Base-by-base conservation (phyloP, 2,797 vertebrate species). In the Sebastes alutus region DNA sequence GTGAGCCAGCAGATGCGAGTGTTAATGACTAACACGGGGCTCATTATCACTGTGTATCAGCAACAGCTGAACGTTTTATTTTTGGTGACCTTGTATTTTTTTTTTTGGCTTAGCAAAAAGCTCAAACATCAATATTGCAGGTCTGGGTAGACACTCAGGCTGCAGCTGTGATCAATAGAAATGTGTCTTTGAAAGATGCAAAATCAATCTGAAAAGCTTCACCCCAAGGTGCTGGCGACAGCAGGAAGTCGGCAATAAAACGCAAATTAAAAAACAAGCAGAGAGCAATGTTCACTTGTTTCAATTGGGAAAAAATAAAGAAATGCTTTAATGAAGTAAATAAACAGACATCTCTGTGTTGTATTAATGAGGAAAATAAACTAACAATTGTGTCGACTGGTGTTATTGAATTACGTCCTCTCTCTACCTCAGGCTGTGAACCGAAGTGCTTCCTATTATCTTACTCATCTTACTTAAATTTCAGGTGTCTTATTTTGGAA, bases 41-140 rank as follows among this genome's bases (percentile, higher is more conserved):
- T 82, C 86, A 75, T 84, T 83, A 75, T 81, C 30, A 38, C 64
- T 7, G 38, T 35, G 60, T 78, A 83, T 72, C 69, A 63, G 78
- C 69, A 70, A 82, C 84, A 80, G 75, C 73, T 68, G 75, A 83
- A 65, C 10, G 6, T 75, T 87, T 82, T 55, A 78, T 84, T 84
- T 61, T 14, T 49, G 38, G 56, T 52, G 72, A 80, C 84, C 76
- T 85, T 82, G 77, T 68, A 27, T 46, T 72, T 27, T 22, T 46
- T 42, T 46, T n/a, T 75, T 71, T 38, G 23, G 55, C 71, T 63
- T 13, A 25, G 66, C n/a, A 67, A 61, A 82, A 54, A 62, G 35
- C 66, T 78, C 30, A 46, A 46, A 46, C 72, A 65, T 82, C 38
- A 80, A 70, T 76, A 81, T 64, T 73, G 63, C 72, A 71, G 58